Base-by-base conservation (phyloP, 1,140 invertebrate species). In the Bombyx mandarina region DNA sequence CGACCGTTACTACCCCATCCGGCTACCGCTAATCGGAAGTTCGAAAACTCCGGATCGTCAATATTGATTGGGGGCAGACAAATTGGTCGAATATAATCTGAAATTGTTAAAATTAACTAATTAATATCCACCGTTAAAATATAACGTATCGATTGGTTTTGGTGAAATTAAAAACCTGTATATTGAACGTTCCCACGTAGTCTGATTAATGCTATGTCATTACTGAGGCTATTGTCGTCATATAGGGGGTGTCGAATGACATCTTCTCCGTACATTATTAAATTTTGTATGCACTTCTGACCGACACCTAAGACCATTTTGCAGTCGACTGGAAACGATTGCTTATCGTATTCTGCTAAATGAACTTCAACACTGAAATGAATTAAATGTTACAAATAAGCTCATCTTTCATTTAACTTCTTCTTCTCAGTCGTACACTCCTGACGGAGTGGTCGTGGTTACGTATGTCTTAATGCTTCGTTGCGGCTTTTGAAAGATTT, bases 301-400 rank as follows among this genome's bases (percentile, higher is more conserved):
- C 70, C 67, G 26, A 66, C 57, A 0, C 68, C 71, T 5, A 65
- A 51, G 4, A 66, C 61, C 2, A 46, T 57, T 59, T 74, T 69
- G 61, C 84, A 87, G 51, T 87, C 84, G 51, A 53, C 64, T 1
- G 84, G 84, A 59, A 82, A 87, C 2, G 82, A 80, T 18, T 74
- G 71, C 53, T 76, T 84, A 61, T 85, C 81, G 58, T 79, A 84
- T 60, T 87, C 84, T 0, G 84, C 76, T 52, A 87, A 56, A 58
- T 66, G 71, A 52, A 85, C 54, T 52, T 79, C 73, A n/a, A 83
- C 56, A 43, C 83, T 86, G 68, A n/a, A 78, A 79, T 51, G 8
- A 51, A 51, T 6, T 51, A 18, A 7, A 44, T n/a, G 9, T n/a
- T 43, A 43, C 9, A 61, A 9, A 35, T 9, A 43, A 54, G 57